A percentile compares a stretch with the other conserved stretches of the same genome.
These are phyloP conservation scores for Herpetotheres cachinnans DNA, from an alignment of 2,113 vertebrate genomes.

Conservation along the genomic window DNA sequence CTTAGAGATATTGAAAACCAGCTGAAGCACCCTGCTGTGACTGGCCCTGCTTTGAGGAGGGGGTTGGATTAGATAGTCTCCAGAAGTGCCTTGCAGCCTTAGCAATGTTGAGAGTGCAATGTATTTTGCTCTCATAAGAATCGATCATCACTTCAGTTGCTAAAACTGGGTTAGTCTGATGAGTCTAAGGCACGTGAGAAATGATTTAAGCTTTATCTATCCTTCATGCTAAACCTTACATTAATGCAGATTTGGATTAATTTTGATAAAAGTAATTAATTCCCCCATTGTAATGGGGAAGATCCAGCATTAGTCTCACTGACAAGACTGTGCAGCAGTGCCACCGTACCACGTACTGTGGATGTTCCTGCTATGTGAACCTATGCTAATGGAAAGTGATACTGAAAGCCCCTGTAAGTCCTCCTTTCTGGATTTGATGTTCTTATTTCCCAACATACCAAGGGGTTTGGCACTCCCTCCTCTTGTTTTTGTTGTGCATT, in stretches of 20 bases:
- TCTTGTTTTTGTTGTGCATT: neutral
- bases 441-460: neutral
- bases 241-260: neutral
- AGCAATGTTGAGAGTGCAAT: neutral
- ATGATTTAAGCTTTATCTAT: neutral
- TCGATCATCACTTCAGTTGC: neutral
- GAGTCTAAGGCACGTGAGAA: neutral
- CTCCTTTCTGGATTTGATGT: neutral
- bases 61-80: neutral
- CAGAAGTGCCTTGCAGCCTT: neutral
- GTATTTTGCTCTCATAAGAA: neutral
- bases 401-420: neutral
- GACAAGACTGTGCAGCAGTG: neutral
- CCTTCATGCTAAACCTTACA: neutral
- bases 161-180: neutral
- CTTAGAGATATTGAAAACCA: neutral
- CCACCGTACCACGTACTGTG: neutral
- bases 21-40: neutral
- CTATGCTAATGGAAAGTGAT: neutral
- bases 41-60: neutral
- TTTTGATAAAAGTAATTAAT: neutral
- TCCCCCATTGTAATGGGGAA: neutral
- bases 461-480: neutral
- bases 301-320: neutral
- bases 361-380: neutral